phyloP scores from a whole-genome alignment of 1,140 invertebrate genomes.

The Cotesia typhae region DNA sequence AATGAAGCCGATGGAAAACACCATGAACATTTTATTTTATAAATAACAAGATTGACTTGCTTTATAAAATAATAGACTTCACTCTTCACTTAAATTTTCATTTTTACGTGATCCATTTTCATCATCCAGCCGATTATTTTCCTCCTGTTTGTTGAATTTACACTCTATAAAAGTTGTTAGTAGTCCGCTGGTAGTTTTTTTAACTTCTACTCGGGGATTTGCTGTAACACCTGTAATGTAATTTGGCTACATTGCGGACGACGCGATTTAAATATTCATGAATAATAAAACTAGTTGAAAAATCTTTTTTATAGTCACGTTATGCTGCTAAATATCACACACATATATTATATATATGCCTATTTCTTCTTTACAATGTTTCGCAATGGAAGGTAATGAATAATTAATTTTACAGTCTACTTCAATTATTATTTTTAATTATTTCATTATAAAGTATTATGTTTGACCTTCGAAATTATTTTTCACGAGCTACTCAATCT shows the following conservation, averaged over 20 bases:
- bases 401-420: no score
- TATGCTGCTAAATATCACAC: neutral
- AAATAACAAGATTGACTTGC: no score
- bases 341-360: neutral
- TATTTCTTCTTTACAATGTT: neutral
- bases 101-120: neutral
- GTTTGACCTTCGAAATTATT: no score
- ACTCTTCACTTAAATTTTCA: neutral
- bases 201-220: neutral
- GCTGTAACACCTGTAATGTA: neutral
- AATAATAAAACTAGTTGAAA: neutral
- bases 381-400: no score
- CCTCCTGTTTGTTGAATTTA: conserved; percentile 5
- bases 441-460: no score
- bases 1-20: no score
- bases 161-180: conserved; percentile 1
- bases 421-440: no score
- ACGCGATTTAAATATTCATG: conserved; percentile 17
- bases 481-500: no score
- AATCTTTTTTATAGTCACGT: conserved; percentile 3
- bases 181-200: neutral
- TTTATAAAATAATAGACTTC: no score
- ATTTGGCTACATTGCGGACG: conserved; percentile 5
- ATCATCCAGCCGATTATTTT: neutral
- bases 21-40: no score